These are phyloP conservation scores for Oxyura jamaicensis DNA, from an alignment of 2,113 vertebrate species.

Conservation along the genomic window DNA sequence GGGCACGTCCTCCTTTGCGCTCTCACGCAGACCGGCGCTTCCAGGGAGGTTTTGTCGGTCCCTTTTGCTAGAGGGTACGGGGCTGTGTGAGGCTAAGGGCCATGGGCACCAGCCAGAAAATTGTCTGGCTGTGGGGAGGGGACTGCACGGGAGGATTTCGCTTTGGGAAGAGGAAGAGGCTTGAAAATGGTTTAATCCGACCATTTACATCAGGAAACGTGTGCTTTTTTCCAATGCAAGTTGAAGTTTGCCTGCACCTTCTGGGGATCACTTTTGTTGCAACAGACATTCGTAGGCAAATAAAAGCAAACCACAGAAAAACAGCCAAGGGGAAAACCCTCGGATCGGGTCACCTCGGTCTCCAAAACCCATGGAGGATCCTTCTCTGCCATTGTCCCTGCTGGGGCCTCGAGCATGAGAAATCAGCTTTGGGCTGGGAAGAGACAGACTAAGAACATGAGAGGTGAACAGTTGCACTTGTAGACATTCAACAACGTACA, in stretches of 20 bases:
- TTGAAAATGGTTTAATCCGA: not conserved
- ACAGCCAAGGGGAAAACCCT: not conserved
- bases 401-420: not conserved
- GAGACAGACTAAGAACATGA: not conserved
- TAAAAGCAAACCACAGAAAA: not conserved
- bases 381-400: not conserved
- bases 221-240: not conserved
- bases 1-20: rapidly evolving
- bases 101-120: not conserved
- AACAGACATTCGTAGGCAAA: not conserved
- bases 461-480: not conserved
- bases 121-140: not conserved
- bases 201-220: not conserved
- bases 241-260: not conserved
- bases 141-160: not conserved
- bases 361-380: not conserved
- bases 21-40: rapidly evolving
- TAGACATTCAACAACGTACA: not conserved
- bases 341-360: not conserved
- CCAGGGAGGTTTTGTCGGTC: not conserved
- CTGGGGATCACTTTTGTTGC: not conserved
- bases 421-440: not conserved
- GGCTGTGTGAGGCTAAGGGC: not conserved
- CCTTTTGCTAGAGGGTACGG: not conserved
- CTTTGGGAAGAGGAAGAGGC: not conserved